Evolutionary conservation across 2,797 vertebrate genomes (phyloP).

Genomic region (Ctenopoma kingsleyae): DNA sequence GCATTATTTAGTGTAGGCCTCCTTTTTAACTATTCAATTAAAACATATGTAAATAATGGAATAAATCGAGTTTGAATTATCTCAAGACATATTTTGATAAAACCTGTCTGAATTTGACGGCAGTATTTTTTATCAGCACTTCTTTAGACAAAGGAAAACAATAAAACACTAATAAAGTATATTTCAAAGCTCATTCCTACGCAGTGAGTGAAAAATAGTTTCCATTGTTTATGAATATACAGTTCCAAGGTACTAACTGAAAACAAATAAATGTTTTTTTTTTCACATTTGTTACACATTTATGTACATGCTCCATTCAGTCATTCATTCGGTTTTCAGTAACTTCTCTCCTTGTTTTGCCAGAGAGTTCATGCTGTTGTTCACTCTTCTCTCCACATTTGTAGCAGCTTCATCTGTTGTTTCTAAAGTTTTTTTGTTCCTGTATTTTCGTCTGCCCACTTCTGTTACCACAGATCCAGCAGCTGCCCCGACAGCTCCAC

Average conservation of each 20-base stretch:
- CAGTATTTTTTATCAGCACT: neutral
- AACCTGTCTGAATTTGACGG: neutral
- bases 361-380: constrained; percentile 21
- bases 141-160: neutral
- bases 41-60: neutral
- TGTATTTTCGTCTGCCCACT: constrained; percentile 73
- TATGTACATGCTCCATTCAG: neutral
- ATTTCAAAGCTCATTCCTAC: too few relatives aligned
- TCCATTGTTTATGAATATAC: neutral
- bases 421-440: constrained; percentile 38
- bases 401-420: constrained; percentile 8
- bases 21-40: neutral
- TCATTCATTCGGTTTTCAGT: constrained; percentile 74
- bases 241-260: neutral
- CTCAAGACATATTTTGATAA: neutral
- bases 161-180: neutral
- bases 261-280: constrained; percentile 5
- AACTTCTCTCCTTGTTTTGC: constrained; percentile 59
- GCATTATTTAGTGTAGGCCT: neutral
- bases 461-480: constrained; percentile 76
- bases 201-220: neutral
- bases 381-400: constrained; percentile 15
- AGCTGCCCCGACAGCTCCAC: constrained; percentile 79
- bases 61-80: neutral
- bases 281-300: constrained; percentile 15